A percentile compares a stretch with the other conserved stretches of the same genome.
phyloP scores from a whole-genome alignment of 2,113 vertebrate genomes.

The Callipepla squamata region DNA sequence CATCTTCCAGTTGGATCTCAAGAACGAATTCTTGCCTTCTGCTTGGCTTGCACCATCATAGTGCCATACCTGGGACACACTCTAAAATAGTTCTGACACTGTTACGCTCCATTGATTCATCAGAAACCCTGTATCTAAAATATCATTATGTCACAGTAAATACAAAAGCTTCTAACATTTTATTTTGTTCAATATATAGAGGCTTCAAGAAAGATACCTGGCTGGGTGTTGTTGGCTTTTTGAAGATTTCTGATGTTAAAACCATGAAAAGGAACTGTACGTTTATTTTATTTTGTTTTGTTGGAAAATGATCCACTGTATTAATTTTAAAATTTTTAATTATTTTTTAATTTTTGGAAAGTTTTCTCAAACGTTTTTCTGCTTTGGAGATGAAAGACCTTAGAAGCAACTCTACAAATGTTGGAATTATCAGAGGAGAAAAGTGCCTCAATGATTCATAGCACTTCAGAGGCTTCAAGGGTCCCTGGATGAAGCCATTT shows the following conservation, averaged over 20 bases:
- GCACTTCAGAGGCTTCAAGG: neutral
- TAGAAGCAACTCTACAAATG: neutral
- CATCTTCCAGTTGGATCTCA: slow-evolving; percentile 30
- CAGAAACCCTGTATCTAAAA: slow-evolving; percentile 16
- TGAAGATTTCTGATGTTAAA: neutral
- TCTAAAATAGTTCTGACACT: slow-evolving; percentile 13
- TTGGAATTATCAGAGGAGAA: neutral
- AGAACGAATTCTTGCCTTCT: slow-evolving; percentile 38
- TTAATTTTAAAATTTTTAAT: neutral
- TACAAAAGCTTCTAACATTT: slow-evolving; percentile 32
- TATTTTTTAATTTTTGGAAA: neutral
- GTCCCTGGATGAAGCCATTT: neutral
- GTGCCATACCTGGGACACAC: neutral
- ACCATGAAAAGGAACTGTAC: neutral
- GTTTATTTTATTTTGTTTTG: neutral
- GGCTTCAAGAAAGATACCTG: slow-evolving; percentile 29
- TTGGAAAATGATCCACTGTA: neutral
- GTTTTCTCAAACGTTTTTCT: neutral
- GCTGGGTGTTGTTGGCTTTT: neutral
- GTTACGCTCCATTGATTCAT: slow-evolving; percentile 41
- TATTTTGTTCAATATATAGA: slow-evolving; percentile 38
- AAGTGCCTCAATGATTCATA: neutral
- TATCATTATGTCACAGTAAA: slow-evolving; percentile 4
- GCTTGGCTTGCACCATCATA: neutral
- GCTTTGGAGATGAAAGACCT: neutral